Evolutionary conservation across 2,113 vertebrate genomes (phyloP), one percentile per base, ranked within the genome.

Genomic region (Myiopsitta monachus): DNA sequence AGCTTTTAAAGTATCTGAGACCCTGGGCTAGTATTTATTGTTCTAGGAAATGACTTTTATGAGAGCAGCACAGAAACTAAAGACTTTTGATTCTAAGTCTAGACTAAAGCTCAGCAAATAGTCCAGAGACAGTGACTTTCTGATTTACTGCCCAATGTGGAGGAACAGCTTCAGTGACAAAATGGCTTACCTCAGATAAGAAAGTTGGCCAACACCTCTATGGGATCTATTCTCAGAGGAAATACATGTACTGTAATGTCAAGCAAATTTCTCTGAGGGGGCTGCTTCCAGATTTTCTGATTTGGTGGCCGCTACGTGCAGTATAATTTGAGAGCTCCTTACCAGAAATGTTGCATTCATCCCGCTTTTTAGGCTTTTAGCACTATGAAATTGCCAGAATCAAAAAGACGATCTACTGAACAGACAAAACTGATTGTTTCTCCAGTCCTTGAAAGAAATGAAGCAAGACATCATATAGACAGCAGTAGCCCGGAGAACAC

Each of bases 41-140:
- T 96, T 92, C 89, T 95, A 95, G 87, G 93, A 96, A 97, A 93
- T 94, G 0, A 77, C 38, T 97, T 95, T 94, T 91, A 95, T 94
- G 89, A 82, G 62, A 90, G 17, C 26, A 3, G 70, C 18, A 33
- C 67, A 91, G 91, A 92, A 94, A 95, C 24, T 39, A 69, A 63
- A 92, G 81, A 91, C 38, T 38, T 92, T 77, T 94, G 90, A 80
- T 94, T 95, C 63, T 69, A 62, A 89, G 91, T 91, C 93, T 96
- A 95, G 95, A 96, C 93, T 95, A 69, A 91, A 95, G 75, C 84
- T 95, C 94, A 95, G 67, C 66, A 87, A 94, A 83, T 33, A 83
- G 63, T 87, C 84, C 78, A 74, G 63, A 77, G 91, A 73, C 51
- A 80, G 49, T 85, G 79, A 41, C 87, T 93, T 92, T 88, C 87